These are phyloP conservation scores for Hylaeus anthracinus DNA, from an alignment of 1,140 invertebrate genomes.

Conservation along the genomic window DNA sequence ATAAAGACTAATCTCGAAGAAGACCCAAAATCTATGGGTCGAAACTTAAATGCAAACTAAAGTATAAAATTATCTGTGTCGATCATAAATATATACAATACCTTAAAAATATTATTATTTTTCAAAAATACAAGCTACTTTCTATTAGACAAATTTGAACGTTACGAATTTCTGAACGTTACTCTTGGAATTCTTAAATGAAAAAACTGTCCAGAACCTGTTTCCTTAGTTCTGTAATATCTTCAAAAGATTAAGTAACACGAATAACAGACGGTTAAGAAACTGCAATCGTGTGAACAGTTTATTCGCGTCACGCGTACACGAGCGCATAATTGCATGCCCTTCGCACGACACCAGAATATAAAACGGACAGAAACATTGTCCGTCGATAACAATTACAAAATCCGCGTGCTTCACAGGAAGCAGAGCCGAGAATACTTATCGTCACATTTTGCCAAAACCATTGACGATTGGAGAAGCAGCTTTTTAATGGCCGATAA, in stretches of 20 bases:
- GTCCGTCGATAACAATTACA: conserved; percentile 38
- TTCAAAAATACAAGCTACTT: too few relatives aligned
- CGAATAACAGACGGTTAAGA: background rate
- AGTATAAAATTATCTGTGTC: too few relatives aligned
- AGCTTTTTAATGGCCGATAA: too few relatives aligned
- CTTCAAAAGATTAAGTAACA: background rate
- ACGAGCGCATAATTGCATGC: conserved; percentile 49
- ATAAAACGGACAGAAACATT: conserved; percentile 27
- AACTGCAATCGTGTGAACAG: background rate
- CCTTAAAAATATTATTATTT: too few relatives aligned
- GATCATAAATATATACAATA: too few relatives aligned
- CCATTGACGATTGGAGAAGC: too few relatives aligned
- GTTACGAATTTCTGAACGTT: too few relatives aligned
- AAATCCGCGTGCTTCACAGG: background rate
- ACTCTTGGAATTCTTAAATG: background rate
- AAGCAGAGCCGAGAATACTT: conserved; percentile 10
- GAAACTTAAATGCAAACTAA: too few relatives aligned
- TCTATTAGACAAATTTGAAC: too few relatives aligned
- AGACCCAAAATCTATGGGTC: too few relatives aligned
- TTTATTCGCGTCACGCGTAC: conserved; percentile 47
- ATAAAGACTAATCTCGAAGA: too few relatives aligned
- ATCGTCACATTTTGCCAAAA: background rate
- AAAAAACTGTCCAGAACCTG: too few relatives aligned
- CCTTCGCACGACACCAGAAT: conserved; percentile 22
- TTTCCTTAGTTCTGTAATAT: background rate